A percentile compares a stretch with the other conserved stretches of the same genome.
phyloP scores from a whole-genome alignment of 2,797 vertebrate genomes.

The Lutjanus argentimaculatus region DNA sequence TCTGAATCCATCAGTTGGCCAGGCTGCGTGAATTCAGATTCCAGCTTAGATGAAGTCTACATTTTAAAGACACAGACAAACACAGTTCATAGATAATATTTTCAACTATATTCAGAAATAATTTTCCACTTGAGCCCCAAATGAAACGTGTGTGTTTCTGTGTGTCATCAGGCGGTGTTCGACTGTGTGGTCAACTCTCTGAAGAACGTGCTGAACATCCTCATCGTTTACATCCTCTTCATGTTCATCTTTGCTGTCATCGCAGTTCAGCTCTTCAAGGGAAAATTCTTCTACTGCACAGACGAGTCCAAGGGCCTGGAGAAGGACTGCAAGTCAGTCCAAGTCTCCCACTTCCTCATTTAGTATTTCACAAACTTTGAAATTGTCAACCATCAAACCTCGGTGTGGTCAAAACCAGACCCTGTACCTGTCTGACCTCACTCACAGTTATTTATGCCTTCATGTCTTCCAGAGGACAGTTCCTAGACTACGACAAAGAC shows the following conservation, averaged over 20 bases:
- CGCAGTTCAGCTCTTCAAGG: slow-evolving; percentile 98
- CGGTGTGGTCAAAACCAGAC: neutral
- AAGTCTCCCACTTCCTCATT: neutral
- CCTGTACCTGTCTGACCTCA: neutral
- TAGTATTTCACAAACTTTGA: neutral
- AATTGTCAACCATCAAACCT: neutral
- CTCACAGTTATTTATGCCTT: slow-evolving; percentile 14
- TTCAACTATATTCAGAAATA: neutral
- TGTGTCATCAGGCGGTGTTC: slow-evolving; percentile 92
- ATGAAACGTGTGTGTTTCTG: slow-evolving; percentile 23
- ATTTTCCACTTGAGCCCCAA: neutral
- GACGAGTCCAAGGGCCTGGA: slow-evolving; percentile 96
- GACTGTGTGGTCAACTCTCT: slow-evolving; percentile 99
- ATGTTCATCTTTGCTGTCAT: slow-evolving; percentile 99
- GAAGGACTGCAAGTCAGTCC: slow-evolving; percentile 94
- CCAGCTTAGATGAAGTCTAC: too few relatives aligned
- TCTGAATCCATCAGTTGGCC: neutral
- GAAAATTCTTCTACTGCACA: slow-evolving; percentile 97
- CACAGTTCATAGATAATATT: neutral
- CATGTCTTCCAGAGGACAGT: slow-evolving; percentile 90
- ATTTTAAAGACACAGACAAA: too few relatives aligned
- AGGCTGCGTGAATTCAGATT: neutral
- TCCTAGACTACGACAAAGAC: slow-evolving; percentile 93
- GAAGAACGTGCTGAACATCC: slow-evolving; percentile 98
- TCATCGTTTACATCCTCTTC: slow-evolving; percentile 98